A percentile compares a stretch with the other conserved stretches of the same genome.
phyloP scores from a whole-genome alignment of 2,797 vertebrate species.

The Microctenopoma stevenorrisi region DNA sequence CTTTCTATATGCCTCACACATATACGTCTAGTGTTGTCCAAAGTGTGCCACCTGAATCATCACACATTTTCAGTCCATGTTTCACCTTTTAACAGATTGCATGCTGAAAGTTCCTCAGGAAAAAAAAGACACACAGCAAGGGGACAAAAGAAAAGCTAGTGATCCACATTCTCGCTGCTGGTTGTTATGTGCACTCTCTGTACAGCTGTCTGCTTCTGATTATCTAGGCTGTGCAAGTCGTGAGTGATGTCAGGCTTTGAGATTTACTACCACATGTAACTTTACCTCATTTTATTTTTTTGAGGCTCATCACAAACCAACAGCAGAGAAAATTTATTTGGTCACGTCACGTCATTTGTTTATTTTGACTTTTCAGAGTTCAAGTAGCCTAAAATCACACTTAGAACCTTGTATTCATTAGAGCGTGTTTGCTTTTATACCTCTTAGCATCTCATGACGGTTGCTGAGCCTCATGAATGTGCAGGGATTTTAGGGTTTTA shows the following conservation, averaged over 20 bases:
- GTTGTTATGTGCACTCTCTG: background rate
- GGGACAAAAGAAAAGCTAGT: background rate
- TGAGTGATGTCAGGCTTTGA: background rate
- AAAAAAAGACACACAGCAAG: background rate
- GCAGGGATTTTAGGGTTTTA: background rate
- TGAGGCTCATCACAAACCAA: background rate
- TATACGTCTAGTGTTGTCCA: background rate
- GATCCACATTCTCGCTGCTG: background rate
- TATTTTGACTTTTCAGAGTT: background rate
- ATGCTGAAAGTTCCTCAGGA: background rate
- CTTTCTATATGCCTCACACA: background rate
- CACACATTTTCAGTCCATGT: background rate
- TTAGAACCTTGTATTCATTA: background rate
- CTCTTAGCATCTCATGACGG: background rate
- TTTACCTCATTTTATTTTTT: background rate
- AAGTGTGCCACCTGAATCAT: background rate
- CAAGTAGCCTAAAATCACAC: background rate
- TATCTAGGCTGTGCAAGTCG: constrained; percentile 5
- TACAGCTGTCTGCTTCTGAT: constrained; percentile 19
- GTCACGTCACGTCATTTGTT: background rate
- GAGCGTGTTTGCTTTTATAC: background rate
- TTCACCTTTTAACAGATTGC: background rate
- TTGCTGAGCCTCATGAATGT: background rate
- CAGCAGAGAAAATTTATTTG: background rate
- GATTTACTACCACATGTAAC: background rate